Percentiles rank a stretch among this genome's conserved stretches.
Conservation (phyloP, 2,113 vertebrate genomes). For the Mormoops blainvillei region DNA sequence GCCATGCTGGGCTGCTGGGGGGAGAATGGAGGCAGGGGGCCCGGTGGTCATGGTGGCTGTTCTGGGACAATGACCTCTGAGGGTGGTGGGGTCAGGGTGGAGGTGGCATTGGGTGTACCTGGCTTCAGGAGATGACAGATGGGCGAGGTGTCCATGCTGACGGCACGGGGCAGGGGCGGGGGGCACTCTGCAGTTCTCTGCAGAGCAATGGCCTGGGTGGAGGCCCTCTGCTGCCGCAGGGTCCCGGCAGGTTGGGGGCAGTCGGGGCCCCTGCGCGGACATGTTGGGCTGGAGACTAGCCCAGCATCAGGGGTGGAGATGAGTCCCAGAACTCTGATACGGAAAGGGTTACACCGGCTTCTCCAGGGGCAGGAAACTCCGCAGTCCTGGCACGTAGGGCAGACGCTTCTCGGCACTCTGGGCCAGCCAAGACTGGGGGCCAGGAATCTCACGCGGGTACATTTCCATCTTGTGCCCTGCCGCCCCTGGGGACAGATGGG, state of each 20-base stretch:
- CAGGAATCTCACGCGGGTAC: accelerated
- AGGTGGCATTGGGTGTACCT: too few relatives aligned
- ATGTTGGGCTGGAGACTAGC: accelerated
- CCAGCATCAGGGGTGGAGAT: too few relatives aligned
- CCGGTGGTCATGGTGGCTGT: background rate
- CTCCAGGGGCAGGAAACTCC: background rate
- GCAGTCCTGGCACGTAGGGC: too few relatives aligned
- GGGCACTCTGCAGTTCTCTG: background rate
- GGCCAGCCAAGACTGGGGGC: accelerated
- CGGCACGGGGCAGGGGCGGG: background rate
- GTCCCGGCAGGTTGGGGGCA: background rate
- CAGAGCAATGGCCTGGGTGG: background rate
- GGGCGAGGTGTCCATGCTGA: too few relatives aligned
- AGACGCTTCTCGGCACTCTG: background rate
- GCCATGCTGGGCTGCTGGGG: too few relatives aligned
- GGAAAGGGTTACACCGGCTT: too few relatives aligned
- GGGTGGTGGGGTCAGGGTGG: background rate
- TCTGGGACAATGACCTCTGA: background rate
- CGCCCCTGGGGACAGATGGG: background rate
- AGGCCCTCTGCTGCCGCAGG: background rate
- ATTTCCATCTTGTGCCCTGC: background rate
- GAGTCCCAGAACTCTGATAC: background rate
- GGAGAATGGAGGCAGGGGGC: background rate
- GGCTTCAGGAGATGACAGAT: background rate
- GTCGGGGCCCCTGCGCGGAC: background rate